Percentiles rank a stretch among this genome's conserved stretches.
Evolutionary conservation across 2,797 vertebrate genomes (phyloP).

Genomic region (Lacerta bilineata): DNA sequence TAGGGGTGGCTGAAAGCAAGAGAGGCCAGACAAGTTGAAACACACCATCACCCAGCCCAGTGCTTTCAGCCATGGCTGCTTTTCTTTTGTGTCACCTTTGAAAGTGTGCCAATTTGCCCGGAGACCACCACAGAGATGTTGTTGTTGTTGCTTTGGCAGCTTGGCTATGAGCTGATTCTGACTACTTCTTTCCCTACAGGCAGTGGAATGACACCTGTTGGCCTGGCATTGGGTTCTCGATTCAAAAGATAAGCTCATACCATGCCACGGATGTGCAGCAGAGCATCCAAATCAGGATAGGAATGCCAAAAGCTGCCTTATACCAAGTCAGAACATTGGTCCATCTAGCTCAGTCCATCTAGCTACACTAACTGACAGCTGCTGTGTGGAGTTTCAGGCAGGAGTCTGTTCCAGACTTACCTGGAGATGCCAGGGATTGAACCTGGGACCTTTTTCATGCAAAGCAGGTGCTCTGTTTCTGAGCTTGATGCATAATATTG

Average conservation of each 20-base stretch:
- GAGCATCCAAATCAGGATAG: neutral
- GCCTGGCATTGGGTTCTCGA: neutral
- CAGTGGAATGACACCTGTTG: conserved; percentile 50
- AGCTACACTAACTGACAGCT: no score
- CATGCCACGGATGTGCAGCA: neutral
- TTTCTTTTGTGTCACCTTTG: conserved; percentile 55
- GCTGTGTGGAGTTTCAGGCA: no score
- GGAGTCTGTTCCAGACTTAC: no score
- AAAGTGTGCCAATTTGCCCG: conserved; percentile 58
- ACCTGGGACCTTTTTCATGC: no score
- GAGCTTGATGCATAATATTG: neutral
- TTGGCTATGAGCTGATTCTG: conserved; percentile 45
- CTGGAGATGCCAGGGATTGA: no score
- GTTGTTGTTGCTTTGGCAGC: conserved; percentile 37
- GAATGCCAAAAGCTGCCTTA: no score
- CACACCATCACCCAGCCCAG: conserved; percentile 37
- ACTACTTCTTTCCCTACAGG: conserved; percentile 9
- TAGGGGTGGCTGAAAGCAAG: neutral
- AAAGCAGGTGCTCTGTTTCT: no score
- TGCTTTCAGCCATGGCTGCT: conserved; percentile 55
- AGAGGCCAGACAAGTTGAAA: conserved; percentile 42
- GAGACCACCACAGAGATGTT: conserved; percentile 53
- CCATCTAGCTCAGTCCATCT: no score
- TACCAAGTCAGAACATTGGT: no score
- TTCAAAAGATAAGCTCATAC: neutral